Evolutionary conservation across 1,140 invertebrate species (phyloP).

Genomic region (Rhyacophila brunnea): DNA sequence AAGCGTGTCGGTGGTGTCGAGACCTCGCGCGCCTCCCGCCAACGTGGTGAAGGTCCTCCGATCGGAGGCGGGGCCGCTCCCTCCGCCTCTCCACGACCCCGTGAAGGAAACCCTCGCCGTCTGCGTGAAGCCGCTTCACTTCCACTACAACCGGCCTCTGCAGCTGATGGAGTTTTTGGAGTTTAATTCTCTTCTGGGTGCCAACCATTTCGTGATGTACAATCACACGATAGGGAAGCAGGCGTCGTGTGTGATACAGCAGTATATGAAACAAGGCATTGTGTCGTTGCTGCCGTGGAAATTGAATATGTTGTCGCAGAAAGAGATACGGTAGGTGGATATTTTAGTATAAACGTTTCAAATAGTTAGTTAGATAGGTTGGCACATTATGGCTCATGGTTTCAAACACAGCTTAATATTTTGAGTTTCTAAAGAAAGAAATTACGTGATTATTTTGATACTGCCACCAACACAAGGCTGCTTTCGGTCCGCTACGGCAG

Average conservation of each 20-base stretch:
- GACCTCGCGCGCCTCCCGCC: constrained; percentile 49
- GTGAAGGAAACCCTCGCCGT: constrained; percentile 69
- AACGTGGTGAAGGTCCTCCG: constrained; percentile 49
- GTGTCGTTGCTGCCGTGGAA: constrained; percentile 86
- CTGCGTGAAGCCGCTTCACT: constrained; percentile 94
- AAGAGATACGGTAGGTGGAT: constrained; percentile 70
- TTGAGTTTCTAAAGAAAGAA: no score
- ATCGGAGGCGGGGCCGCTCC: not conserved
- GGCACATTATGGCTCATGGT: no score
- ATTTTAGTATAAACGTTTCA: no score
- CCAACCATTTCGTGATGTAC: constrained; percentile 88
- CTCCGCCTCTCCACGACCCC: not conserved
- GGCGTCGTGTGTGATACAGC: constrained; percentile 72
- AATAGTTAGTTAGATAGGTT: no score
- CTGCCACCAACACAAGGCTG: no score
- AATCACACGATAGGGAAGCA: constrained; percentile 83
- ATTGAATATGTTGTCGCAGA: constrained; percentile 83
- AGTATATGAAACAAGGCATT: constrained; percentile 67
- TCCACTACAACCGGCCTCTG: constrained; percentile 78
- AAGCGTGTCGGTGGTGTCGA: constrained; percentile 63
- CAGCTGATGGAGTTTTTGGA: constrained; percentile 92
- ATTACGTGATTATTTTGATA: no score
- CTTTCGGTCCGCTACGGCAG: no score
- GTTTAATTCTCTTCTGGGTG: constrained; percentile 82
- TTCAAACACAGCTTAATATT: no score